Percentiles rank a stretch among this genome's conserved stretches.
Evolutionary conservation across 2,113 vertebrate species (phyloP).

Genomic region (Silurus asotus): DNA sequence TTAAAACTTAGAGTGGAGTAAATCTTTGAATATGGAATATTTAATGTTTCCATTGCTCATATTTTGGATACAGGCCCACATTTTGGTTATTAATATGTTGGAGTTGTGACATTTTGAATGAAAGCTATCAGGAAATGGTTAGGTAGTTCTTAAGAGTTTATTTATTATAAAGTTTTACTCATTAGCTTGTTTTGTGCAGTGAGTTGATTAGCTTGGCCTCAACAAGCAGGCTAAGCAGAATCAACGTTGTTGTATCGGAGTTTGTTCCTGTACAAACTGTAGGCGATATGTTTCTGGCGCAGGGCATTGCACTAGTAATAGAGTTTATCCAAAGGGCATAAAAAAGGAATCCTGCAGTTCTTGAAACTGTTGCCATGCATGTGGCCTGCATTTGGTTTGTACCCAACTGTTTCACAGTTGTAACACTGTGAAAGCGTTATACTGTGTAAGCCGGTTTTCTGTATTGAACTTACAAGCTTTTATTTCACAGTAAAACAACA

Average conservation of each 20-base stretch:
- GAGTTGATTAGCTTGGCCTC: neutral
- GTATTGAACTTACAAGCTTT: neutral
- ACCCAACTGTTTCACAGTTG: too few relatives aligned
- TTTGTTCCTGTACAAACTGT: neutral
- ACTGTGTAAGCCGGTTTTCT: neutral
- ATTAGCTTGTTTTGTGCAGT: neutral
- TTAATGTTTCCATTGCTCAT: neutral
- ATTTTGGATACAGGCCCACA: neutral
- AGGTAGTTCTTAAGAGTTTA: neutral
- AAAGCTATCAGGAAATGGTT: neutral
- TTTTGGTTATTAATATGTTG: neutral
- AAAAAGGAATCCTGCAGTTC: neutral
- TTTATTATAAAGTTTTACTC: neutral
- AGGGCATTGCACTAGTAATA: neutral
- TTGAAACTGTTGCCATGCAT: constrained; percentile 21
- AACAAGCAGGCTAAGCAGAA: neutral
- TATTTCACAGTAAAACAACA: neutral
- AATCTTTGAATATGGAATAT: neutral
- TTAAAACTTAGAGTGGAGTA: neutral
- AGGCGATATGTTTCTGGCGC: constrained; percentile 17
- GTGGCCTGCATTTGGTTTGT: neutral
- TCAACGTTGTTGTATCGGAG: neutral
- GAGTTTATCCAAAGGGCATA: neutral
- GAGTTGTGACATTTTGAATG: neutral
- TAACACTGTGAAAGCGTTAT: neutral